Evolutionary conservation across 30 jellyfish, hydroid and myxozoan species (phyloP), one percentile per base, ranked within the genome.

Genomic region (Calvadosia cruxmelitensis): DNA sequence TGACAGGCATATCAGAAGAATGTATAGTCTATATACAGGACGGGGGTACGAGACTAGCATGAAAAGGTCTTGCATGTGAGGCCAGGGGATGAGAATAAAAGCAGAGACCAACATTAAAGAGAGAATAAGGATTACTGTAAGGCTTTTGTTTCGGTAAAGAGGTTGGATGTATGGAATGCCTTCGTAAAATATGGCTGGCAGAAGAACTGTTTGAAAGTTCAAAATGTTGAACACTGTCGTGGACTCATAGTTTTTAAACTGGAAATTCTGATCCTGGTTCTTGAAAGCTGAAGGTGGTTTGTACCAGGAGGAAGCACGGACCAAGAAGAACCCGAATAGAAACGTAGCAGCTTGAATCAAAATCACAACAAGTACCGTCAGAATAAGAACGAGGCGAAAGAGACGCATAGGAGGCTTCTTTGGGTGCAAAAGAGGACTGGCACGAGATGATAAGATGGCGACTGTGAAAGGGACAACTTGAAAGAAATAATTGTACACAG

Each of bases 341-440:
- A 27, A 67, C 34, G 52, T 27, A 10, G 42, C 3, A 13, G 57
- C n/a, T 36, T 30, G 53, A 34, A 77, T 31, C 1, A 77, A 16
- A 34, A 69, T 20, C 42, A 61, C 84, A 34, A 68, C 7, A 0
- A 68, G 2, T 16, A 77, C 53, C 3, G 63, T 27, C 3, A 36
- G 24, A 15, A 77, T 57, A 49, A 69, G 25, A 3, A 3, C 32
- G 23, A 69, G 78, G 31, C 66, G 86, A 53, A 53, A 33, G 7
- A 77, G 79, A 1, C 86, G 32, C 25, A 82, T 78, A 3, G 36
- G 33, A 34, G 90, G 90, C 12, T 81, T 49, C 23, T 68, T 53
- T 1, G 3, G 27, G 3, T 50, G 20, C 12, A 77, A 24, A 1
- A 31, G 32, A 3, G 25, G 36, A 31, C 76, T 67, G 23, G 90